Conservation (phyloP, 2,888 invertebrate species). For the Ophion slaviceki region DNA sequence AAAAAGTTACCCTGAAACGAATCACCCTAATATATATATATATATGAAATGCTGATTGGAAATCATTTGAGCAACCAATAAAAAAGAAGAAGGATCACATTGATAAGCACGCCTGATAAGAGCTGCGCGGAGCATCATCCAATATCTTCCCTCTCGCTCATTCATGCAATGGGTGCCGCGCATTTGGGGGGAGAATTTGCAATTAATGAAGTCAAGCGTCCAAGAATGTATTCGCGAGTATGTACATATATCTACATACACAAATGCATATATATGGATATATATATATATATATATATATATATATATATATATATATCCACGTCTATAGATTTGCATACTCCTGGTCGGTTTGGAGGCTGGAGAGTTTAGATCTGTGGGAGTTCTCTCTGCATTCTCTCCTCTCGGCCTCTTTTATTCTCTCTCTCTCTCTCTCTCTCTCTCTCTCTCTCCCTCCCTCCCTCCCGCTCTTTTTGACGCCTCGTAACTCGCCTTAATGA, state of each 20-base stretch:
- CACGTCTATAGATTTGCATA: conserved; percentile 56
- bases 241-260: neutral
- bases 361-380: conserved; percentile 41
- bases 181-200: conserved; percentile 41
- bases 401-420: neutral
- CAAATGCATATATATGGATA: neutral
- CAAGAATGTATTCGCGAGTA: conserved; percentile 40
- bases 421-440: too few relatives aligned
- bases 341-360: conserved; percentile 27
- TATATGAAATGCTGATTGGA: neutral
- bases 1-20: too few relatives aligned
- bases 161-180: conserved; percentile 33
- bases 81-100: conserved; percentile 3
- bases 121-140: neutral
- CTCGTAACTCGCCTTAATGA: conserved; percentile 60
- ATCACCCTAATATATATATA: too few relatives aligned
- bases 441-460: neutral
- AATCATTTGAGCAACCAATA: conserved; percentile 12
- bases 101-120: conserved; percentile 11
- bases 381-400: conserved; percentile 18
- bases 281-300: conserved; percentile 4
- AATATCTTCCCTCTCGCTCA: conserved; percentile 6
- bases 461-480: conserved; percentile 16
- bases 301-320: neutral
- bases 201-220: conserved; percentile 65